Evolutionary conservation across 2,797 vertebrate species (phyloP), one percentile per base, ranked within the genome.

Genomic region (Margarornis squamiger): DNA sequence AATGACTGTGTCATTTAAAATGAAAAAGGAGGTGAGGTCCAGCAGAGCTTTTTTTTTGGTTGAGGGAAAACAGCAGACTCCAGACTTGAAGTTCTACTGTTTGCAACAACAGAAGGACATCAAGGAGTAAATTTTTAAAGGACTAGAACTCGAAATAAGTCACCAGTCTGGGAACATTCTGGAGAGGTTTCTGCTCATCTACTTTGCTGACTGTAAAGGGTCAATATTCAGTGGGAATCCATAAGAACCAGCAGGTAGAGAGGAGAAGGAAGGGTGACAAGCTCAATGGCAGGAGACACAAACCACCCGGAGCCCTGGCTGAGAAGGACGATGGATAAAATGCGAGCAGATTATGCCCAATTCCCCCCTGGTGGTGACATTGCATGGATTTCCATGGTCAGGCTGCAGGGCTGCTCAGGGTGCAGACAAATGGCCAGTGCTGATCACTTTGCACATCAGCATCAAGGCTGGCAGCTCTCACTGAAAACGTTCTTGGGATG

Each of bases 1-100:
- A 87, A 16, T 73, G 77, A 79, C 68, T 36, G 26, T 61, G 46
- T 79, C 75, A 93, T 85, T 94, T 82, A 79, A 85, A 89, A 67
- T 87, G 51, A 96, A 95, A 95, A 94, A 92, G 45, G 18, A 91
- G 27, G 30, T 30, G 13, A 81, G 14, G 29, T 22, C 36, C 23
- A 48, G n/a, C 2, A 1, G 10, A 82, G 45, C 5, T 32, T 65
- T 93, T 78, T 83, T 16, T 66, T 52, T 32, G 23, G 13, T n/a
- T 2, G 19, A 76, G 59, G n/a, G 49, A 76, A 83, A 36, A 1
- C 67, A 45, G 16, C 52, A 59, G 45, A 36, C 46, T 89, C 7
- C 36, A 73, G 59, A 66, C 59, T 92, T 88, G 70, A n/a, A 52
- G 51, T 45, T 62, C 30, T 74, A 43, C 21, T 84, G 45, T 57